These are phyloP conservation scores for Drosophila orosa DNA, from an alignment of 1,140 invertebrate genomes.

Conservation along the genomic window DNA sequence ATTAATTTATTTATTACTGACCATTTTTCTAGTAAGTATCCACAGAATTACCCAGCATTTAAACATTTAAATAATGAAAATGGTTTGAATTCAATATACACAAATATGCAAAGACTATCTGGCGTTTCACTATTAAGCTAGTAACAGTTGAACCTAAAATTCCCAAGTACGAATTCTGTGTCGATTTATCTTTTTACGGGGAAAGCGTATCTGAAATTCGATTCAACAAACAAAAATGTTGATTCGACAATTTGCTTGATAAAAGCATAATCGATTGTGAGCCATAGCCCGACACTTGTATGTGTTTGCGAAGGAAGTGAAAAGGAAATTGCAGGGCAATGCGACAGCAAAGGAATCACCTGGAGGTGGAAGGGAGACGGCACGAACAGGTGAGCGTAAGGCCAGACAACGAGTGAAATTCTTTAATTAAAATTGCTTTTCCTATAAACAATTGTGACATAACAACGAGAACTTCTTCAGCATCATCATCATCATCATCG, in stretches of 20 bases:
- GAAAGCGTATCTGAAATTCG: constrained; percentile 4
- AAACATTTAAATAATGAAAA: no score
- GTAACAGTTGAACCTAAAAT: no score
- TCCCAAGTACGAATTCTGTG: no score
- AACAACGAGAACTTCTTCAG: constrained; percentile 40
- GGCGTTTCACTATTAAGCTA: no score
- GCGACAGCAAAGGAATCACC: constrained; percentile 18
- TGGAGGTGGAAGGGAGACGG: constrained; percentile 1
- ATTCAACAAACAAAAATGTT: background rate
- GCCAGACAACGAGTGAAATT: constrained; percentile 50
- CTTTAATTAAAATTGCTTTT: constrained; percentile 74
- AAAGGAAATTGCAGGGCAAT: constrained; percentile 45
- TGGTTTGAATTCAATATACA: no score
- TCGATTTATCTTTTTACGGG: no score
- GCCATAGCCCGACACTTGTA: constrained; percentile 9
- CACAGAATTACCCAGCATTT: no score
- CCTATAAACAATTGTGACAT: constrained; percentile 61
- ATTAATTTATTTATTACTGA: no score
- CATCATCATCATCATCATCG: constrained; percentile 17
- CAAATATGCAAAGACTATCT: no score
- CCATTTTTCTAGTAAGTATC: no score
- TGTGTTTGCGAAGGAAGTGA: constrained; percentile 41
- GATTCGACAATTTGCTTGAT: constrained; percentile 34
- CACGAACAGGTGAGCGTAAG: constrained; percentile 3
- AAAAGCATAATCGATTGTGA: constrained; percentile 48